Conservation (phyloP, 2,113 vertebrate species). For the Fulmarus glacialis region DNA sequence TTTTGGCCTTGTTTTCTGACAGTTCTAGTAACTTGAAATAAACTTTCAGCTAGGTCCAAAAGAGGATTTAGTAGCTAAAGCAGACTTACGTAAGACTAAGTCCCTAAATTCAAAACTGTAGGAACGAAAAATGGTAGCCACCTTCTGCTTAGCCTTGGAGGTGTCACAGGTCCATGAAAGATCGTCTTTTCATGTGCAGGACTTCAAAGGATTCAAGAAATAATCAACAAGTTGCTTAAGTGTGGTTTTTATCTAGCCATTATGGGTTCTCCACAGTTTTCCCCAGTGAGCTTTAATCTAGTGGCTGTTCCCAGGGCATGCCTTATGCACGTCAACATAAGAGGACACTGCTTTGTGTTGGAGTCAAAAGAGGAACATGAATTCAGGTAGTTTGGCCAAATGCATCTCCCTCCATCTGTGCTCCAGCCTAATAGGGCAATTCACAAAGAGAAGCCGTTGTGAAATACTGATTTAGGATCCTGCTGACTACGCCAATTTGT, state of each 20-base stretch:
- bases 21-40: constrained; percentile 14
- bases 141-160: background rate
- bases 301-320: background rate
- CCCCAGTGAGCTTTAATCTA: background rate
- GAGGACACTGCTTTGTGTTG: background rate
- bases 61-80: background rate
- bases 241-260: background rate
- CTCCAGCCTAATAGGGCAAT: background rate
- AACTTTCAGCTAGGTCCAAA: background rate
- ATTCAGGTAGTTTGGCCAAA: background rate
- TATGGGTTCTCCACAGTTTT: background rate
- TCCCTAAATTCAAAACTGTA: background rate
- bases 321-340: background rate
- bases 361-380: background rate
- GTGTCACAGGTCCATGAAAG: background rate
- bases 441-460: background rate
- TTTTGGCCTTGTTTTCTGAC: constrained; percentile 45
- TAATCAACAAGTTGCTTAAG: background rate
- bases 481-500: too few species aligned
- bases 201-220: background rate
- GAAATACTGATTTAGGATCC: too few species aligned
- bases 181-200: background rate
- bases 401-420: background rate
- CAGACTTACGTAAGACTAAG: background rate
- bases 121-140: background rate